phyloP scores from a whole-genome alignment of 2,113 vertebrate genomes.

The Centrocercus urophasianus region DNA sequence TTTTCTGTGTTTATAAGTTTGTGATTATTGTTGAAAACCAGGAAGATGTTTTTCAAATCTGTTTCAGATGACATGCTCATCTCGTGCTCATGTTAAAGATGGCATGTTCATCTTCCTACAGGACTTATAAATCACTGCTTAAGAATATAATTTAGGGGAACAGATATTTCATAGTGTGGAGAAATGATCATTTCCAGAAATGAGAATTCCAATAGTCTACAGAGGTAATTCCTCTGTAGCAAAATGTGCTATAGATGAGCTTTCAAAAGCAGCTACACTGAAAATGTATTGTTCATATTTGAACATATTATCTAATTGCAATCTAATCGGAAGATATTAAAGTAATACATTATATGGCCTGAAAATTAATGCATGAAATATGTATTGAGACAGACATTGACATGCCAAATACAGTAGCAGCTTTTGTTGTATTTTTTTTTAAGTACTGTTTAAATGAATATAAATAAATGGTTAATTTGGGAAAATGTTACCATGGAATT shows the following conservation, averaged over 20 bases:
- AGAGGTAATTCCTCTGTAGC: background rate
- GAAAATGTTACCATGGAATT: background rate
- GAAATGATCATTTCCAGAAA: slow-evolving; percentile 17
- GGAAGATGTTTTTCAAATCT: background rate
- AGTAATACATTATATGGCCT: slow-evolving; percentile 11
- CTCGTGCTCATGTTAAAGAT: background rate
- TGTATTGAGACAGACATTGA: background rate
- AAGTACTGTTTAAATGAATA: slow-evolving; percentile 17
- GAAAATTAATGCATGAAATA: slow-evolving; percentile 22
- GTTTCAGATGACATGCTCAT: background rate
- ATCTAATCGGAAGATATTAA: slow-evolving; percentile 39
- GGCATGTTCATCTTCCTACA: background rate
- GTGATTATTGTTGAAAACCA: background rate
- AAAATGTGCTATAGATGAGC: background rate
- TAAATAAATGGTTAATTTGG: slow-evolving; percentile 43
- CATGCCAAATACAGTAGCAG: background rate
- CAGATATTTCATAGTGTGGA: background rate
- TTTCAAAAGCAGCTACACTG: background rate
- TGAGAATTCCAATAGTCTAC: background rate
- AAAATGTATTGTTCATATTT: slow-evolving; percentile 8
- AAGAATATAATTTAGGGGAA: background rate
- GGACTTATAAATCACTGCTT: background rate
- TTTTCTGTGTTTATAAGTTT: background rate
- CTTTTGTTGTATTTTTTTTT: background rate
- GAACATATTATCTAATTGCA: slow-evolving; percentile 14